Base-by-base conservation (phyloP, 2,113 vertebrate species). In the Vireo altiloquus region DNA sequence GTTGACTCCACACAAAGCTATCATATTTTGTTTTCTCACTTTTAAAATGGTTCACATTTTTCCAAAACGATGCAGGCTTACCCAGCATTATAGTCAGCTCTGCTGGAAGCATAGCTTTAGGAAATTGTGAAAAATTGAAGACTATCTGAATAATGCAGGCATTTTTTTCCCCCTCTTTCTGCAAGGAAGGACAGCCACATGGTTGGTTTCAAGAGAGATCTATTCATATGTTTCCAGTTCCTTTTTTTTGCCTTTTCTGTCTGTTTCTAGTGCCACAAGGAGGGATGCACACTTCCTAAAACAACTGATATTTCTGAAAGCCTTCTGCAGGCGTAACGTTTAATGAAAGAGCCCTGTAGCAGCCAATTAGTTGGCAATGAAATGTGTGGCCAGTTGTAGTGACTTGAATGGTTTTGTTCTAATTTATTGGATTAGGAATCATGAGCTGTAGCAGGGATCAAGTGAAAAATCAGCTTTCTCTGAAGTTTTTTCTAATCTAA, bases 61-160 rank as follows among this genome's bases (percentile, higher is more conserved):
- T 97, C 96, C 81, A 81, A 80, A 96, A 75, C 35, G n/a, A 66
- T 89, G 65, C 95, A 94, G 82, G 28, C 93, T 98, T 97, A 94
- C 77, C 87, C 94, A 92, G 91, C 76, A 94, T 56, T 89, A 78
- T 95, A 94, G 92, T 94, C 94, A 95, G 33, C 81, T 92, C 95
- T 96, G 83, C 92, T 94, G 76, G 24, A 87, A 97, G 70, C 77
- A 46, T 82, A 93, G 90, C 95, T 93, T 93, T 77, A 96, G 94
- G 97, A 97, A 97, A 96, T 94, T 54, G 92, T n/a, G 91, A 96
- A 94, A 97, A 96, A 83, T 96, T 97, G 74, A 97, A 95, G 89
- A 89, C 4, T 3, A 54, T 95, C 66, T 95, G 82, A 97, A 95
- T 92, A 92, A 79, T 90, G 15, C 30, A 81, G 87, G 69, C 77